phyloP scores from a whole-genome alignment of 2,113 vertebrate species.

The Prunella fulvescens region DNA sequence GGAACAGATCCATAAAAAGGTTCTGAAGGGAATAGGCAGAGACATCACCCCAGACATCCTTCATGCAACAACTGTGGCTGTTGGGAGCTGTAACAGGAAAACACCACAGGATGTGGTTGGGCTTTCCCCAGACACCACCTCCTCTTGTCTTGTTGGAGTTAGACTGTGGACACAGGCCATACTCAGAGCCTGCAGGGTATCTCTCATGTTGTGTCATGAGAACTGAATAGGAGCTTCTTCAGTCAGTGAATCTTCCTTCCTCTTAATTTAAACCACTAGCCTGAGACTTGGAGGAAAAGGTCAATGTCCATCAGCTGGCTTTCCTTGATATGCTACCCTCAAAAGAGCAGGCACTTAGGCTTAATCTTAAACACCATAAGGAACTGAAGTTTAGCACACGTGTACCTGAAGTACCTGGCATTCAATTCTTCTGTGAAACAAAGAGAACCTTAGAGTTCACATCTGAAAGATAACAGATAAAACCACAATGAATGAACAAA shows the following conservation, averaged over 20 bases:
- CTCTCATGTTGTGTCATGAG: not conserved
- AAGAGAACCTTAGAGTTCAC: not conserved
- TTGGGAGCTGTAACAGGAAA: not conserved
- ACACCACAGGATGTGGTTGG: not conserved
- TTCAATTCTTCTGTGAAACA: not conserved
- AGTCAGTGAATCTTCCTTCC: not conserved
- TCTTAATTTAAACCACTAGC: not conserved
- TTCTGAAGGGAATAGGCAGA: not conserved
- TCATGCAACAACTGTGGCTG: not conserved
- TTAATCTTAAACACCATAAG: not conserved
- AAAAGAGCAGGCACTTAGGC: not conserved
- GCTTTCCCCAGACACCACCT: not conserved
- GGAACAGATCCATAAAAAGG: not conserved
- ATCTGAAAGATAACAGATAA: not conserved
- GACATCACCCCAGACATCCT: not conserved
- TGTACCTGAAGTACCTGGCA: not conserved
- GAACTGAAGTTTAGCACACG: not conserved
- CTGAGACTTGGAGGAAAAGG: not conserved
- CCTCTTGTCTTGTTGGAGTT: accelerated
- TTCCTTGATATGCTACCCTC: not conserved
- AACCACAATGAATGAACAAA: not conserved
- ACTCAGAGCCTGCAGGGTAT: not conserved
- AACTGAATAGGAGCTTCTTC: not conserved
- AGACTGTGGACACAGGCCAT: not conserved
- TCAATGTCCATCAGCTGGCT: not conserved